Conservation (phyloP, 1,140 invertebrate genomes). For the Calephelis virginiensis region DNA sequence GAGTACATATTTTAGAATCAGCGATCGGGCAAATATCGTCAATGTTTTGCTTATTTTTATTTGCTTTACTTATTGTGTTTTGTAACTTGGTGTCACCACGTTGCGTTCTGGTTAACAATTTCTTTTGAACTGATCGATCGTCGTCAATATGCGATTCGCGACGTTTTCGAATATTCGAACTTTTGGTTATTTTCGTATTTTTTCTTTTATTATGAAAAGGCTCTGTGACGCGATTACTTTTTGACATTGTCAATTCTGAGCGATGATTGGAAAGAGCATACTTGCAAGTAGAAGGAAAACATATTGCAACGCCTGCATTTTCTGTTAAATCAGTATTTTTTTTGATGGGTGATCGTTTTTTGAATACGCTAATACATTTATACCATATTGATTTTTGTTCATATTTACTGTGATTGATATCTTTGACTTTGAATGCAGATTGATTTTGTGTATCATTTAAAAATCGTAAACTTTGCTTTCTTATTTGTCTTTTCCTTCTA, state of each 20-base stretch:
- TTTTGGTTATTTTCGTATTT: neutral
- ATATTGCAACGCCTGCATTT: too few relatives aligned
- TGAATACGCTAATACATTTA: conserved; percentile 1
- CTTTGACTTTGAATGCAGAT: too few relatives aligned
- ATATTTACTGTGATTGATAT: too few relatives aligned
- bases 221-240: neutral
- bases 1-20: conserved; percentile 10
- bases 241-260: too few relatives aligned
- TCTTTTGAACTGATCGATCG: too few relatives aligned
- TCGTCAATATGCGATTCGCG: too few relatives aligned
- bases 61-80: neutral
- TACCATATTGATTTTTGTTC: neutral
- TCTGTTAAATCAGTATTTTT: too few relatives aligned
- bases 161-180: neutral
- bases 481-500: conserved; percentile 16
- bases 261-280: too few relatives aligned
- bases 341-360: neutral
- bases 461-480: conserved; percentile 16
- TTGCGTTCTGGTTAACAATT: neutral
- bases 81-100: neutral
- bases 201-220: neutral
- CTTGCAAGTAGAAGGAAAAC: too few relatives aligned
- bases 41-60: neutral
- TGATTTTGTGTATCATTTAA: conserved; percentile 6
- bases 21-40: neutral